Conservation (phyloP, 1,140 invertebrate species). For the Druon quercuslanigerum region DNA sequence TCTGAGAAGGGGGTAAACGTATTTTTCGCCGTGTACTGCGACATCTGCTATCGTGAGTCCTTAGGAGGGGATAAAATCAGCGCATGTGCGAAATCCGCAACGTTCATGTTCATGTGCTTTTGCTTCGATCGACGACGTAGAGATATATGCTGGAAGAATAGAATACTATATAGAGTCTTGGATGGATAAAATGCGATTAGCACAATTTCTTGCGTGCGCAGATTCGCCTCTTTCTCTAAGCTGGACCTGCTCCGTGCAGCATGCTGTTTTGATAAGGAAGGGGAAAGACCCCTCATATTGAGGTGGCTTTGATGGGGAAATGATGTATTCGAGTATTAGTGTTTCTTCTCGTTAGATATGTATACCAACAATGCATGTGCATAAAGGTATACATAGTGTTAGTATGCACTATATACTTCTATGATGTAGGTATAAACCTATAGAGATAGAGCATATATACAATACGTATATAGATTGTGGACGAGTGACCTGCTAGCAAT, state of each 20-base stretch:
- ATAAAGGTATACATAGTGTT: background rate
- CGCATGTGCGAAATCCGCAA: constrained; percentile 5
- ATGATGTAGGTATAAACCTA: background rate
- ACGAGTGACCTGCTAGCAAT: constrained; percentile 46
- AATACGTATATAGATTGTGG: constrained; percentile 12
- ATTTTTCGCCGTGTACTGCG: background rate
- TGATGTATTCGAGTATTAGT: constrained; percentile 2
- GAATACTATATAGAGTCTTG: background rate
- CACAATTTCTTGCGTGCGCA: constrained; percentile 28
- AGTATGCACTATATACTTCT: background rate
- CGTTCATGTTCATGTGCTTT: background rate
- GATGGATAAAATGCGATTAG: constrained; percentile 19
- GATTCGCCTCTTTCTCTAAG: constrained; percentile 19
- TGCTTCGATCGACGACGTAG: constrained; percentile 19
- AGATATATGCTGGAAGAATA: constrained; percentile 5
- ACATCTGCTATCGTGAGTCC: background rate
- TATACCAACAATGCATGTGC: too few relatives aligned
- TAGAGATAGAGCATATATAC: background rate
- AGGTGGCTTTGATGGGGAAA: background rate
- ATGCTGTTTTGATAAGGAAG: constrained; percentile 10
- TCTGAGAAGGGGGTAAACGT: background rate
- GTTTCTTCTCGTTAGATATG: background rate
- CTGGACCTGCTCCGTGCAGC: constrained; percentile 30
- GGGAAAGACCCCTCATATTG: constrained; percentile 8
- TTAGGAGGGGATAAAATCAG: constrained; percentile 7